Base-by-base conservation (phyloP, 1,140 invertebrate species). In the Lepidotrigona ventralis region DNA sequence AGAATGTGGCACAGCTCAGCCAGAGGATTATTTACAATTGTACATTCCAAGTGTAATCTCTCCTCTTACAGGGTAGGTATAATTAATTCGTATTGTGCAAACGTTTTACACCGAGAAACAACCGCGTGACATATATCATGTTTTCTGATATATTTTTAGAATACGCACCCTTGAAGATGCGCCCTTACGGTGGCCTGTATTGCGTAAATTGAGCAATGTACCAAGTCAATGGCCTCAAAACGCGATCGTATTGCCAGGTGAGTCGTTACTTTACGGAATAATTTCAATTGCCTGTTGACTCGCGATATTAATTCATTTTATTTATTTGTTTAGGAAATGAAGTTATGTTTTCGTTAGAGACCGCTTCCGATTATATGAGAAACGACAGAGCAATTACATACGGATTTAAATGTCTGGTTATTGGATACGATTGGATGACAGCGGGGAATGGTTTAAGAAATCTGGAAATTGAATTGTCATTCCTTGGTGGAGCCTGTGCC, bases 311-410 rank as follows among this genome's bases (percentile, higher is more conserved):
- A 53, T 39, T 21, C 54, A 85, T 70, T 26, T 33, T n/a, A 19
- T 11, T 53, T 29, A 1, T 68, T n/a, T 78, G 54, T 85, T 89
- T 84, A 94, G 98, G 98, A 33, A 98, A 99, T 93, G 98, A 99
- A 94, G 96, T 99, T 0, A 96, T 99, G 86, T 99, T 99, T 92
- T 99, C 98, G 0, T 91, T 99, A 90, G 98, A 99, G 94, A 99
- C 98, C 2, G 98, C 98, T 0, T 98, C 98, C 0, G 97, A 99
- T 94, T 99, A 99, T 94, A 96, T 99, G 82, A 98, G 98, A 91
- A 98, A 99, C 94, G 98, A 99, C 74, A 97, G 97, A 90, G 96
- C 96, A 9, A 95, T 95, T 88, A 96, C 96, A 68, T 99, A 96
- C 94, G 98, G 98, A 6, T 99, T 99, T 94, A 98, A 98, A 85